phyloP scores from a whole-genome alignment of 2,888 invertebrate species.

The Trisateles emortualis region DNA sequence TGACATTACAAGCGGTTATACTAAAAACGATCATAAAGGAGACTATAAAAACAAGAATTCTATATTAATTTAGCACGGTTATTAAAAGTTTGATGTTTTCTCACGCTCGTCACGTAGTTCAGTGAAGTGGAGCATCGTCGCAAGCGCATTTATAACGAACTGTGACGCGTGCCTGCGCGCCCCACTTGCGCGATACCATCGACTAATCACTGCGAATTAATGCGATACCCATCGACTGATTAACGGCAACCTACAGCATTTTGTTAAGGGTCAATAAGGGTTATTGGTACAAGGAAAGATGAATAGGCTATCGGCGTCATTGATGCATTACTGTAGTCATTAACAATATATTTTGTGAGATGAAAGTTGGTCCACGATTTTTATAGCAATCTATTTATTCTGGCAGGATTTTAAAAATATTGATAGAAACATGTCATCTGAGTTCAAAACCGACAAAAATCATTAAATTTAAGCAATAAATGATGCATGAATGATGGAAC shows the following conservation, averaged over 20 bases:
- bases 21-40: not conserved
- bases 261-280: conserved; percentile 26
- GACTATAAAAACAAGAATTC: conserved; percentile 16
- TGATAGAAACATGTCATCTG: too few species aligned
- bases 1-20: not conserved
- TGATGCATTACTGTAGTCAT: too few species aligned
- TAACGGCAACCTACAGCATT: conserved; percentile 31
- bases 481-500: too few species aligned
- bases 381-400: too few species aligned
- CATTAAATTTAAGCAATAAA: too few species aligned
- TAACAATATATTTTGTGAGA: too few species aligned
- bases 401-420: too few species aligned
- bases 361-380: too few species aligned
- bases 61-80: conserved; percentile 32
- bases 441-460: too few species aligned
- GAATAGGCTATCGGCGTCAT: not conserved
- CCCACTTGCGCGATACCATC: conserved; percentile 63
- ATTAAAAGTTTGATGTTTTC: conserved; percentile 46
- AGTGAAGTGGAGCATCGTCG: conserved; percentile 53
- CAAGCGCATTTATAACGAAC: conserved; percentile 52
- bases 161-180: conserved; percentile 67
- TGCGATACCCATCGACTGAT: conserved; percentile 51
- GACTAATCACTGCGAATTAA: conserved; percentile 66
- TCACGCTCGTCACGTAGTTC: conserved; percentile 59
- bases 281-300: conserved; percentile 5